Evolutionary conservation across 2,797 vertebrate species (phyloP), one percentile per base, ranked within the genome.

Genomic region (Eospalax fontanierii): DNA sequence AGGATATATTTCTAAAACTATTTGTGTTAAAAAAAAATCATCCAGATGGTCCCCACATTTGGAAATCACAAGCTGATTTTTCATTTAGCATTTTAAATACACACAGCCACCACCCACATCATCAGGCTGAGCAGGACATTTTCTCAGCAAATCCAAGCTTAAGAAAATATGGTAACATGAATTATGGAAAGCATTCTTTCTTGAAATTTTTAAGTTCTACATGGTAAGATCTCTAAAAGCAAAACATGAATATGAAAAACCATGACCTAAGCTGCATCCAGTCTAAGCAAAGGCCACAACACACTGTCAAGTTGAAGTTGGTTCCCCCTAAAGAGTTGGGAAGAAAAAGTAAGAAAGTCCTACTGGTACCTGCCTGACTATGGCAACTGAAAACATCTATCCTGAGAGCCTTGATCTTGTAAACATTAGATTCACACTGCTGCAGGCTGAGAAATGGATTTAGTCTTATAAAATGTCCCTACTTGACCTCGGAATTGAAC

Each of bases 31-130:
- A 89, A 86, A 92, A 89, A 54, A 50, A 50, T 50, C 12, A 40
- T 38, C 68, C 89, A 97, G 87, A 95, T 93, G 80, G 82, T 68
- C 70, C 16, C 80, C 94, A 74, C 82, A 89, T 93, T 95, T 80
- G 63, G 93, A 96, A 97, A 90, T 46, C 85, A 40, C 57, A 90
- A 68, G 24, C 61, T 70, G 80, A 85, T 74, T 92, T 95, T 94
- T 5, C 57, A 0, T 82, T 91, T 63, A 85, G 86, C 50, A 92
- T 76, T 38, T 35, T 84, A 85, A 90, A 46, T 78, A 33, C 22
- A 68, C 14, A 24, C 10, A 73, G 73, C 43, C 63, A 28, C 71
- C 71, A 26, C 70, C 63, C 50, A 91, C 28, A 70, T n/a, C 81
- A 68, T 46, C 66, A 88, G 65, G 93, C 38, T 46, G 83, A 85